Percentiles rank a stretch among this genome's conserved stretches.
Conservation (phyloP, 2,888 invertebrate species). For the Callyntrura guangdongensis region DNA sequence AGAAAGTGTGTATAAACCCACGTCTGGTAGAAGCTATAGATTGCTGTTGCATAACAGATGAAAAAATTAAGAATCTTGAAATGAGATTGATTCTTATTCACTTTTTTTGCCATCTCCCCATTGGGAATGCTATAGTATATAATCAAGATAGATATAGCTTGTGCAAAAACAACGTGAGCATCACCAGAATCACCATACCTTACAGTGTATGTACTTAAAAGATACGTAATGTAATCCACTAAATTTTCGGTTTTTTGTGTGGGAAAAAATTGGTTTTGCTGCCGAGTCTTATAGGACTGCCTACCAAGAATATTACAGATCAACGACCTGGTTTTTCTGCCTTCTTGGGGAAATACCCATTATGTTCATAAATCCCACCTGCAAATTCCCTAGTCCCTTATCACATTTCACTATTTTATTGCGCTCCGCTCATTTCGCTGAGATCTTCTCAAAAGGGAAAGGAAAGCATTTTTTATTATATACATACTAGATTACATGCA, state of each 20-base stretch:
- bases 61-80: background rate
- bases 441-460: background rate
- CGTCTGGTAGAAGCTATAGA: background rate
- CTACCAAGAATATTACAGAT: conserved; percentile 3
- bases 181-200: too few species aligned
- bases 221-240: background rate
- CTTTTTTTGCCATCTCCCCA: too few species aligned
- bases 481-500: too few species aligned
- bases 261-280: conserved; percentile 44
- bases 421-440: conserved; percentile 22
- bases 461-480: too few species aligned
- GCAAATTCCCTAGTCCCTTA: conserved; percentile 24
- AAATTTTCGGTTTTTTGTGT: conserved; percentile 27
- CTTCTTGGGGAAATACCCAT: background rate
- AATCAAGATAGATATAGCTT: too few species aligned
- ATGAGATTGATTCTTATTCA: background rate
- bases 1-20: too few species aligned
- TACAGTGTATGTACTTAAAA: too few species aligned
- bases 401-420: conserved; percentile 46
- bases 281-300: too few species aligned
- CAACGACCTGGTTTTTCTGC: conserved; percentile 29
- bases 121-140: too few species aligned
- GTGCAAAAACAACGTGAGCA: too few species aligned
- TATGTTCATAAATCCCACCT: background rate
- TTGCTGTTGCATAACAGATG: background rate